Evolutionary conservation across 2,797 vertebrate species (phyloP).

Genomic region (Uromys caudimaculatus): DNA sequence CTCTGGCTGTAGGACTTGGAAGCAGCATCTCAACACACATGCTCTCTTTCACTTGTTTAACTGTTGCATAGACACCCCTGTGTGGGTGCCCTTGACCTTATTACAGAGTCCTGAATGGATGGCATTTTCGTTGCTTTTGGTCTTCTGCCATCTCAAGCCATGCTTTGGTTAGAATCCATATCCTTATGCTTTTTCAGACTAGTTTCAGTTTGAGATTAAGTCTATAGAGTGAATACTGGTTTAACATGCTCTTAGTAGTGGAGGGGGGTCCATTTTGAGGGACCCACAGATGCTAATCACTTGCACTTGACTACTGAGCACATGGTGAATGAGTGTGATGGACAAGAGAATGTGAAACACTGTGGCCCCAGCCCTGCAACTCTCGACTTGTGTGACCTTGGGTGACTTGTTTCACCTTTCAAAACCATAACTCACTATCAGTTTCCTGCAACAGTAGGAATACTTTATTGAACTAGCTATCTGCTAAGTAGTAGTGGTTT

Average conservation of each 20-base stretch:
- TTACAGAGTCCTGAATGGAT: not conserved
- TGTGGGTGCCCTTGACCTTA: not conserved
- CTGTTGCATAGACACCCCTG: not conserved
- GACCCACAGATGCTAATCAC: not conserved
- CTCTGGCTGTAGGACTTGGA: not conserved
- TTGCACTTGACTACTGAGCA: not conserved
- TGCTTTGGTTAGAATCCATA: not conserved
- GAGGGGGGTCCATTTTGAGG: not conserved
- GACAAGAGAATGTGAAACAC: not conserved
- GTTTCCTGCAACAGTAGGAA: not conserved
- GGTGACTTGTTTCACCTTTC: not conserved
- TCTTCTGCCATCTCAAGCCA: not conserved
- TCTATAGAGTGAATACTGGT: slow-evolving; percentile 38
- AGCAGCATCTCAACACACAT: not conserved
- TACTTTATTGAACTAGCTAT: not conserved
- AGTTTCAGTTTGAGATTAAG: not conserved
- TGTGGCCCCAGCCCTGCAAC: not conserved
- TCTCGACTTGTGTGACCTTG: not conserved
- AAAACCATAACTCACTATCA: not conserved
- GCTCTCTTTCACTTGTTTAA: not conserved
- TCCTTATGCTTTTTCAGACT: not conserved
- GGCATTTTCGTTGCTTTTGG: not conserved
- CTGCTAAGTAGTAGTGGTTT: not conserved
- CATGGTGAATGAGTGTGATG: not conserved
- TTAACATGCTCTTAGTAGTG: not conserved